phyloP scores from a whole-genome alignment of 23 tunicate genomes.

The Oikopleura vanhoeffeni region DNA sequence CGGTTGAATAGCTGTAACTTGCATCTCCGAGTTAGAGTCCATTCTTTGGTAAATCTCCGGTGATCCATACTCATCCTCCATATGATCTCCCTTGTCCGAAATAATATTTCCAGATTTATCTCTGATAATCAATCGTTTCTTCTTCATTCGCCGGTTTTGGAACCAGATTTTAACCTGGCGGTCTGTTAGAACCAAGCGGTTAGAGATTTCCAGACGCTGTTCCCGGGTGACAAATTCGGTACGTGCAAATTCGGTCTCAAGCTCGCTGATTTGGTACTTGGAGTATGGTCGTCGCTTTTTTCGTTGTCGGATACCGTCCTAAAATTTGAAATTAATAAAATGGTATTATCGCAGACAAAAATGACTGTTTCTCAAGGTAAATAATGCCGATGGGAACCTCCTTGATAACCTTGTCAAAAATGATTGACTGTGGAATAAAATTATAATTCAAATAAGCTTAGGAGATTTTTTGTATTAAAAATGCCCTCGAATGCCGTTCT shows the following conservation, averaged over 20 bases:
- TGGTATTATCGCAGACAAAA: too few relatives aligned
- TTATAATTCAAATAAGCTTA: too few relatives aligned
- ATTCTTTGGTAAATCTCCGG: neutral
- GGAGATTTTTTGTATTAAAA: too few relatives aligned
- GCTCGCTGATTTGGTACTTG: conserved; percentile 62
- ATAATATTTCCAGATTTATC: conserved; percentile 16
- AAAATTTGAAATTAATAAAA: too few relatives aligned
- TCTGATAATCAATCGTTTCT: conserved; percentile 46
- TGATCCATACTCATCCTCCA: neutral
- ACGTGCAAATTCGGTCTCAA: conserved; percentile 52
- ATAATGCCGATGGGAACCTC: too few relatives aligned
- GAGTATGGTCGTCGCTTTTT: conserved; percentile 59
- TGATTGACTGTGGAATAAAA: too few relatives aligned
- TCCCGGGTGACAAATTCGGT: conserved; percentile 98
- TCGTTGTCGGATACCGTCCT: neutral
- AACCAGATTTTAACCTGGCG: conserved; percentile 84
- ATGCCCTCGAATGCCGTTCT: too few relatives aligned
- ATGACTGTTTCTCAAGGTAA: too few relatives aligned
- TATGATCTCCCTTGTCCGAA: neutral
- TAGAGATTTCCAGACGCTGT: conserved; percentile 45
- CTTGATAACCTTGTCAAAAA: too few relatives aligned
- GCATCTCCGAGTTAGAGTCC: neutral
- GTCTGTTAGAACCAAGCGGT: conserved; percentile 43
- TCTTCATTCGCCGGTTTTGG: conserved; percentile 90
- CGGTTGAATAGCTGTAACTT: conserved; percentile 2